A percentile compares a stretch with the other conserved stretches of the same genome.
These are phyloP conservation scores for Nasonia longicornis DNA, from an alignment of 1,140 invertebrate species.

Conservation along the genomic window DNA sequence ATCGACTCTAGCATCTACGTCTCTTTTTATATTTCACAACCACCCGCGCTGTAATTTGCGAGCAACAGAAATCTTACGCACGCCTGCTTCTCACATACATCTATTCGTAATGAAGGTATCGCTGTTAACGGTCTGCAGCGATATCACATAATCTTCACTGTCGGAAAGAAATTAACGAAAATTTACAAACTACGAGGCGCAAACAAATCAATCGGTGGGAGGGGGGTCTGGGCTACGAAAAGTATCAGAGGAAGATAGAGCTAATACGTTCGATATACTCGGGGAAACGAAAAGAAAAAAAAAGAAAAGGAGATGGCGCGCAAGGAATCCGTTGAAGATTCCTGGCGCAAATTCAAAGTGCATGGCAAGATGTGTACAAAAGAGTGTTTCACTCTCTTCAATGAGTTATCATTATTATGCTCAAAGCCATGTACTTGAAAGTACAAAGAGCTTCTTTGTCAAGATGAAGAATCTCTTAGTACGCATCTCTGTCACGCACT, in stretches of 20 bases:
- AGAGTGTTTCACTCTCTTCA: not conserved
- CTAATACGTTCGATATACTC: not conserved
- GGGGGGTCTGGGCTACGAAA: not conserved
- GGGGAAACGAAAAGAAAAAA: not conserved
- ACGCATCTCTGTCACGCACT: no score
- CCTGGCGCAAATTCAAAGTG: not conserved
- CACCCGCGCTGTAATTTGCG: not conserved
- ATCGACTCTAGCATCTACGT: not conserved
- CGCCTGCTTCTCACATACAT: not conserved
- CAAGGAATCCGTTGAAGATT: not conserved
- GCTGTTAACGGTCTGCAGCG: not conserved
- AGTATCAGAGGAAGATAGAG: not conserved
- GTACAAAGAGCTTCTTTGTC: constrained; percentile 24
- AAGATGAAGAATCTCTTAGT: not conserved
- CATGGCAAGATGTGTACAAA: not conserved
- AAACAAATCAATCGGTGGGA: constrained; percentile 24
- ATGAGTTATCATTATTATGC: no score
- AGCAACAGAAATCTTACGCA: not conserved
- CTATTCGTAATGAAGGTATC: constrained; percentile 14
- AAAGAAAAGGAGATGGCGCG: not conserved
- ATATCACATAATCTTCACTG: constrained; percentile 35
- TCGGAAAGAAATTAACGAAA: constrained; percentile 34
- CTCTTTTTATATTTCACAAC: not conserved
- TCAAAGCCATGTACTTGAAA: not conserved
- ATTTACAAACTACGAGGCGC: constrained; percentile 35